Evolutionary conservation across 2,888 invertebrate species (phyloP), one percentile per base, ranked within the genome.

Genomic region (Patella pellucida): DNA sequence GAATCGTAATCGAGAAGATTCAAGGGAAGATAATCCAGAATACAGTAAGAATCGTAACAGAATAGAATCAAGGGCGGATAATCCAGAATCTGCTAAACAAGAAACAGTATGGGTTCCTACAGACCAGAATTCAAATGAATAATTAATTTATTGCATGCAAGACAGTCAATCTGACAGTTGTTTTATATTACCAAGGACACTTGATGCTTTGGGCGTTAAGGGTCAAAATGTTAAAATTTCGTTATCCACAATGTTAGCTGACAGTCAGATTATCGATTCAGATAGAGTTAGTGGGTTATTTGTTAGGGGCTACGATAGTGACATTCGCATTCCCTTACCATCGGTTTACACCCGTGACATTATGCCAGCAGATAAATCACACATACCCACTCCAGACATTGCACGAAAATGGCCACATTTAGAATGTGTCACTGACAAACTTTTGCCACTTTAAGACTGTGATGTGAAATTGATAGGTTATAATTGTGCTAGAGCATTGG

Each of bases 121-220:
- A 31, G 31, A 31, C 4, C 31, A 31, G 31, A 31, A 31, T 31
- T 31, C 31, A 31, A 31, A 31, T 31, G 83, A 83, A 75, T 27
- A n/a, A 14, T 54, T 83, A 4, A 77, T 83, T 0, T 84, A 84
- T 77, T 83, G 82, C 5, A 31, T 83, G 23, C 69, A 84, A 27
- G 83, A 85, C 73, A 74, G 82, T 7, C 82, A 82, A 73, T 80
- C 80, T 15, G 83, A 85, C 70, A 81, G 82, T 14, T 74, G 77
- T 7, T 84, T 84, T 72, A 69, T 83, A 50, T 54, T 76, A 23
- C 69, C 78, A 9, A 68, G 73, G 27, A 80, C 80, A 14, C 69
- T 52, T 50, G 72, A 76, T 50, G 62, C 70, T 5, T 67, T 82
- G 14, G 75, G 75, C 51, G 23, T 75, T 31, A 31, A 31, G 31